Conservation (phyloP, 2,797 vertebrate species). For the Rhynchotus rufescens region DNA sequence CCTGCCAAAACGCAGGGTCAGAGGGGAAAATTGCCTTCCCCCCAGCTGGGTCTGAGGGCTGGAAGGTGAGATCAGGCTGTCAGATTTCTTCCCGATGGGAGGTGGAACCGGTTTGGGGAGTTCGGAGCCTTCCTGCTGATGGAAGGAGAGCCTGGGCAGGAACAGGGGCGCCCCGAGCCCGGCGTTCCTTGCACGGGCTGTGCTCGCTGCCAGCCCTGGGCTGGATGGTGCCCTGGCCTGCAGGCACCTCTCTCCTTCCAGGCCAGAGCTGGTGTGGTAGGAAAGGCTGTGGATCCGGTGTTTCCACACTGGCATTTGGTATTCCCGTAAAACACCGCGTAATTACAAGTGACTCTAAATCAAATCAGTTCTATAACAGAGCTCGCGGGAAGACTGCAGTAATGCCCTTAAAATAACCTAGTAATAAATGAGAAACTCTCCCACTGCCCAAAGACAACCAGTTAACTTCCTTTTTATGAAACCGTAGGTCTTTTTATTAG, state of each 20-base stretch:
- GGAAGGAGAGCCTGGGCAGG: not conserved
- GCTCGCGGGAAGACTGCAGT: slow-evolving; percentile 28
- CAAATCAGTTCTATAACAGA: slow-evolving; percentile 35
- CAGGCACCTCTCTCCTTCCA: not conserved
- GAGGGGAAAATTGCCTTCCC: not conserved
- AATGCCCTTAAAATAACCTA: slow-evolving; percentile 75
- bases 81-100: slow-evolving; percentile 9
- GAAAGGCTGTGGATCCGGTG: not conserved
- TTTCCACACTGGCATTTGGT: not conserved
- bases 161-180: not conserved
- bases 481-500: slow-evolving; percentile 75
- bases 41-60: not conserved
- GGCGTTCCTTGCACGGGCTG: not conserved
- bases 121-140: not conserved
- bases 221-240: not conserved
- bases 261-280: not conserved
- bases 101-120: not conserved
- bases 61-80: slow-evolving; percentile 7
- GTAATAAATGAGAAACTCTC: slow-evolving; percentile 72
- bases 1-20: slow-evolving; percentile 4
- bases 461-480: slow-evolving; percentile 79
- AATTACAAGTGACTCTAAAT: slow-evolving; percentile 45
- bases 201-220: not conserved
- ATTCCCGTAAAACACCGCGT: slow-evolving; percentile 13
- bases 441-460: slow-evolving; percentile 73